A percentile compares a stretch with the other conserved stretches of the same genome.
Evolutionary conservation across 2,888 invertebrate species (phyloP).

Genomic region (Drosophila tripunctata): DNA sequence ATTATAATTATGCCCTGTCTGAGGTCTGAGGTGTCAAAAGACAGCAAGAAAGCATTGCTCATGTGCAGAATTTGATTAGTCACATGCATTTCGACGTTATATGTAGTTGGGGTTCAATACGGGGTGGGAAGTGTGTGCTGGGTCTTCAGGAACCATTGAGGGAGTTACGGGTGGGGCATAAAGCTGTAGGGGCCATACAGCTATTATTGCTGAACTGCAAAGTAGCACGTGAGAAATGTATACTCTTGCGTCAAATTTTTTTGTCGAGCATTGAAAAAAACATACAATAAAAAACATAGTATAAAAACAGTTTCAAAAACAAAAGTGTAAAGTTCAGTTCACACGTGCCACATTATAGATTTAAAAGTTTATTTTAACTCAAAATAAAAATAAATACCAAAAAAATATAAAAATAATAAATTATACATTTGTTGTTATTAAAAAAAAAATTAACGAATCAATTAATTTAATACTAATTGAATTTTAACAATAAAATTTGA

Average conservation of each 20-base stretch:
- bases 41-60: conserved; percentile 44
- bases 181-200: conserved; percentile 2
- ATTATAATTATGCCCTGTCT: conserved; percentile 45
- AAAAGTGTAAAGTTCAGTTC: conserved; percentile 14
- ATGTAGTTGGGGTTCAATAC: not conserved
- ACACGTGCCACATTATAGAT: too few species aligned
- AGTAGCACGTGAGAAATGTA: conserved; percentile 67
- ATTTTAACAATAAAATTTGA: too few species aligned
- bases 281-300: too few species aligned
- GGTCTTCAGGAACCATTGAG: conserved; percentile 2
- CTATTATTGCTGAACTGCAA: conserved; percentile 48
- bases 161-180: conserved; percentile 4
- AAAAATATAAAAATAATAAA: too few species aligned
- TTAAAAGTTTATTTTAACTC: too few species aligned
- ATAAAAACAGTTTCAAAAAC: conserved; percentile 17
- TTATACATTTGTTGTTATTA: too few species aligned
- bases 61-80: conserved; percentile 67
- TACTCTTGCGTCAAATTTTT: conserved; percentile 25
- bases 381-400: too few species aligned
- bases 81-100: conserved; percentile 45
- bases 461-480: too few species aligned
- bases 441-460: too few species aligned
- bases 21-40: conserved; percentile 69
- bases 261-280: conserved; percentile 1
- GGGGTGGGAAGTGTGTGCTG: not conserved